Evolutionary conservation across 1,140 invertebrate genomes (phyloP), one percentile per base, ranked within the genome.

Genomic region (Lerema accius): DNA sequence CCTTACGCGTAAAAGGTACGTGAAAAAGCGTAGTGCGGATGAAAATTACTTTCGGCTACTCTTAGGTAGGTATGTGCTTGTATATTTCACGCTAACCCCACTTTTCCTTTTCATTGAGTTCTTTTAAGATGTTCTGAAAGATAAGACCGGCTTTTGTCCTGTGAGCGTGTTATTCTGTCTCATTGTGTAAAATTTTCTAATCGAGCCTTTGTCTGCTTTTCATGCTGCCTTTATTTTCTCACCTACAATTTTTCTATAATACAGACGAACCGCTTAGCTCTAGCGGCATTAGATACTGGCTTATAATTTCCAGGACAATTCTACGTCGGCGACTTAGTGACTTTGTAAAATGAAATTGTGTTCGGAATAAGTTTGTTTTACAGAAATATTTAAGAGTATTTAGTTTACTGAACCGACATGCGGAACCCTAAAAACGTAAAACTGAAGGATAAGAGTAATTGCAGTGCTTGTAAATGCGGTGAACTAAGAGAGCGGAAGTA

Each of bases 401-500:
- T 23, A 23, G 5, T 23, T 5, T 23, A 3, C 19, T 3, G 5
- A 23, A 23, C n/a, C n/a, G n/a, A 23, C 19, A 23, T 23, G 19
- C 5, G 19, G 19, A 2, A 23, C 19, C 2, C 19, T 23, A 23
- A 23, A 23, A n/a, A n/a, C n/a, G n/a, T n/a, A n/a, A n/a, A n/a
- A n/a, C n/a, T n/a, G 19, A 5, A 23, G 19, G 19, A 23, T 23
- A 23, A 45, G 1, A 19, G 16, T 45, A 45, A 45, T 19, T 17
- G 23, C 45, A 23, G 11, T n/a, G 19, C 14, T 48, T 26, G 45
- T 48, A 48, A 48, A 48, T 26, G 6, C 45, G 19, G 17, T 3
- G 4, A 9, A 9, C 26, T 32, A n/a, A 28, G 19, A 46, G 37
- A 11, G 45, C 48, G 58, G 58, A 61, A 61, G 46, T 61, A 61